Base-by-base conservation (phyloP, 2,797 vertebrate genomes). In the Sitta carolinensis region DNA sequence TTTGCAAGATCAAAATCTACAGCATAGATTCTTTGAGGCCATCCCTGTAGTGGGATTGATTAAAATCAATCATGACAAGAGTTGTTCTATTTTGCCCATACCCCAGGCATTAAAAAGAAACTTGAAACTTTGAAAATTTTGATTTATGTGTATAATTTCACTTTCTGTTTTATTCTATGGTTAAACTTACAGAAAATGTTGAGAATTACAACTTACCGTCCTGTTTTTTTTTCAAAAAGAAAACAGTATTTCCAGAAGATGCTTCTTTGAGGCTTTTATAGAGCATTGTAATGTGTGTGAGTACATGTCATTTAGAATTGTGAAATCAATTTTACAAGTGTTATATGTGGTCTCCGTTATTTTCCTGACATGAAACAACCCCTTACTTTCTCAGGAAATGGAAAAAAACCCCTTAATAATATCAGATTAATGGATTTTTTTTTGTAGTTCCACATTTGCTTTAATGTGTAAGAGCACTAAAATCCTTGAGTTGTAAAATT, bases 401-500 rank as follows among this genome's bases (percentile, higher is more conserved):
- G 48, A 89, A 58, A 57, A 77, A 40, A 74, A 36, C 8, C 36
- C 36, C 36, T 36, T 36, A 36, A 47, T 79, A 90, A 63, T 90
- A 90, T 43, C 61, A 89, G 17, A 27, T 43, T 95, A 93, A 95
- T 93, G 18, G 38, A 82, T 50, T 86, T 25, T 61, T 61, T 42
- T 54, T 27, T 10, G 57, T 89, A 52, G 57, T 77, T 95, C 94
- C 34, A 61, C 61, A 45, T 86, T 86, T 77, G 13, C 32, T 85
- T 93, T 92, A 86, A 67, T 47, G 12, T 64, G 52, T 78, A 75
- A 67, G 30, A 76, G 5, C 38, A 83, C 47, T 94, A 92, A 91
- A 95, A 83, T n/a, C 61, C 50, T 87, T 94, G 77, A 95, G 88
- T 88, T 95, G 90, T 93, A 94, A 95, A 94, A 96, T 97, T 89